These are phyloP conservation scores for Leucophenga varia DNA, from an alignment of 1,140 invertebrate genomes.

Conservation along the genomic window DNA sequence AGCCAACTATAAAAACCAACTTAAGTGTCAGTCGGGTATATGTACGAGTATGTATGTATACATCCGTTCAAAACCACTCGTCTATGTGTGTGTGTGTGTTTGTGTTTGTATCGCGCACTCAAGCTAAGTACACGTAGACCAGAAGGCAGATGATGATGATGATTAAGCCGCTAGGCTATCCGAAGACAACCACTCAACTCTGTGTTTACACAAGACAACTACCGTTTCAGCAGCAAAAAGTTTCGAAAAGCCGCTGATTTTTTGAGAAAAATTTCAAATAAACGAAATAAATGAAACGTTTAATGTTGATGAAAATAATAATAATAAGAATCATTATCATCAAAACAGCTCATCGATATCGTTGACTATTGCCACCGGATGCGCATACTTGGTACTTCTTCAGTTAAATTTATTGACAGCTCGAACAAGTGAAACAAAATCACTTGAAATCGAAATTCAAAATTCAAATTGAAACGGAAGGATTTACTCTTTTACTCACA, in stretches of 20 bases:
- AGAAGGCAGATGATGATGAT: constrained; percentile 12
- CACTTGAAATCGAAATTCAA: no score
- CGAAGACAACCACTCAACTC: constrained; percentile 28
- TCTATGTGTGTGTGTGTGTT: no score
- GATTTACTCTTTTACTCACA: no score
- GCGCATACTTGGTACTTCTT: no score
- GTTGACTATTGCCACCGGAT: no score
- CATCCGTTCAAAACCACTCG: constrained; percentile 42
- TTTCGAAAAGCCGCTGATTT: constrained; percentile 31
- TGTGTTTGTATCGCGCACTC: constrained; percentile 46
- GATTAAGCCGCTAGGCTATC: no score
- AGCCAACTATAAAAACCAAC: constrained; percentile 5
- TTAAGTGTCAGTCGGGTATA: no score
- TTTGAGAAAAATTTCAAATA: constrained; percentile 42
- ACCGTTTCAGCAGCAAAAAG: constrained; percentile 34
- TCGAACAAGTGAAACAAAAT: no score
- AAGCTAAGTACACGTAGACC: constrained; percentile 42
- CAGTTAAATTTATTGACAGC: no score
- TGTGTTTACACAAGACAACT: constrained; percentile 50
- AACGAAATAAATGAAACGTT: not conserved
- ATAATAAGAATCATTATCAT: no score
- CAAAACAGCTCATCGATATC: no score
- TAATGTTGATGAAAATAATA: no score
- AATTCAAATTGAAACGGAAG: constrained; percentile 49
- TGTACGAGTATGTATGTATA: constrained; percentile 40